Evolutionary conservation across 2,797 vertebrate species (phyloP).

Genomic region (Simalia tracyae): DNA sequence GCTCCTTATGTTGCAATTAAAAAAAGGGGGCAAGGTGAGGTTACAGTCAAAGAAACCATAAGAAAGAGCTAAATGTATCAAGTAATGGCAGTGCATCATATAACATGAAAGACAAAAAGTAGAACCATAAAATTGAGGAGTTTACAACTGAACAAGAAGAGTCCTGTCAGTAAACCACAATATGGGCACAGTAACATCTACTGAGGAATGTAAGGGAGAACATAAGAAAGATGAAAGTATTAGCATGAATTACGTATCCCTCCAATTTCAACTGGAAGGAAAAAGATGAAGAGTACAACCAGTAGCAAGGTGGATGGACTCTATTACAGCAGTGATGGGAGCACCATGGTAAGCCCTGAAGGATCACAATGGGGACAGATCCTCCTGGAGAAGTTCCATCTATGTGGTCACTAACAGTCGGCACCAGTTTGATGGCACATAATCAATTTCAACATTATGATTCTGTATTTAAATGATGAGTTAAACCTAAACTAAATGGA

Average conservation of each 20-base stretch:
- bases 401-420: neutral
- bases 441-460: too few relatives aligned
- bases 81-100: too few relatives aligned
- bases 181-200: neutral
- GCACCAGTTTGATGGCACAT: too few relatives aligned
- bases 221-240: neutral
- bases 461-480: too few relatives aligned
- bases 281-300: neutral
- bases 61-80: too few relatives aligned
- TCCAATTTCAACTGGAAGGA: neutral
- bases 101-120: too few relatives aligned
- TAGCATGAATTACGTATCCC: neutral
- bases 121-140: neutral
- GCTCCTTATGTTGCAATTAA: too few relatives aligned
- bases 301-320: neutral
- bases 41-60: too few relatives aligned
- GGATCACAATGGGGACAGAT: neutral
- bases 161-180: neutral
- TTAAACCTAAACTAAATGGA: too few relatives aligned
- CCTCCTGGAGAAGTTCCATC: neutral
- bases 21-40: too few relatives aligned
- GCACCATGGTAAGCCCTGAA: neutral
- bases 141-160: neutral
- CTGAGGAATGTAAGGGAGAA: neutral
- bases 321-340: neutral